A percentile compares a stretch with the other conserved stretches of the same genome.
phyloP scores from a whole-genome alignment of 2,113 vertebrate genomes.

The Aptenodytes patagonicus region DNA sequence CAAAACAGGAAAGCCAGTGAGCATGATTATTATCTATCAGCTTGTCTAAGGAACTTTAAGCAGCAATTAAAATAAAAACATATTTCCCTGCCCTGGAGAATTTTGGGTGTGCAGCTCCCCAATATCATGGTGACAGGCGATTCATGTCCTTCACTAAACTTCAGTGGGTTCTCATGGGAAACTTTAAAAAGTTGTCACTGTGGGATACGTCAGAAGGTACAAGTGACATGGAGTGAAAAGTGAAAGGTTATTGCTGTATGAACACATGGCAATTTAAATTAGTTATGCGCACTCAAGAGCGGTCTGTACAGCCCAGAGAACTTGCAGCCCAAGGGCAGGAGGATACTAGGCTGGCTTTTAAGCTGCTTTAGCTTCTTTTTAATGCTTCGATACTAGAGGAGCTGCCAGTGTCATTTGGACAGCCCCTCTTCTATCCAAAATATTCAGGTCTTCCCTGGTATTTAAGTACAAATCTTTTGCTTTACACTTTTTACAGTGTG shows the following conservation, averaged over 20 bases:
- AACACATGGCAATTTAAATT: background rate
- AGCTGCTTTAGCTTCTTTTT: background rate
- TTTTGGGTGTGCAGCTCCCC: background rate
- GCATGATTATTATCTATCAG: background rate
- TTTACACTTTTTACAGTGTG: background rate
- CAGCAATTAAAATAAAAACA: background rate
- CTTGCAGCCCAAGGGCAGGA: background rate
- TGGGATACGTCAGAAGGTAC: background rate
- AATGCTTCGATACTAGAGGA: background rate
- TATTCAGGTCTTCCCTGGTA: background rate
- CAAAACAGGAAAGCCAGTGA: background rate
- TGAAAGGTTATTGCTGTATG: background rate
- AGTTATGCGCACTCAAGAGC: background rate
- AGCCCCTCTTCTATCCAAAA: background rate
- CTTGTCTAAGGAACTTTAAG: background rate
- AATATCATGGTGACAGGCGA: accelerated
- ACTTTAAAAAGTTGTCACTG: background rate
- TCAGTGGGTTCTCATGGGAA: background rate
- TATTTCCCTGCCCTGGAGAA: background rate
- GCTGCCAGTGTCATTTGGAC: background rate
- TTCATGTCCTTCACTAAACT: background rate
- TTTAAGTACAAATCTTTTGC: background rate
- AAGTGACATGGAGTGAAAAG: background rate
- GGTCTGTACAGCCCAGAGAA: background rate
- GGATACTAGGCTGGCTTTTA: background rate